Conservation (phyloP, 2,888 invertebrate genomes). For the Phragmatobia fuliginosa region DNA sequence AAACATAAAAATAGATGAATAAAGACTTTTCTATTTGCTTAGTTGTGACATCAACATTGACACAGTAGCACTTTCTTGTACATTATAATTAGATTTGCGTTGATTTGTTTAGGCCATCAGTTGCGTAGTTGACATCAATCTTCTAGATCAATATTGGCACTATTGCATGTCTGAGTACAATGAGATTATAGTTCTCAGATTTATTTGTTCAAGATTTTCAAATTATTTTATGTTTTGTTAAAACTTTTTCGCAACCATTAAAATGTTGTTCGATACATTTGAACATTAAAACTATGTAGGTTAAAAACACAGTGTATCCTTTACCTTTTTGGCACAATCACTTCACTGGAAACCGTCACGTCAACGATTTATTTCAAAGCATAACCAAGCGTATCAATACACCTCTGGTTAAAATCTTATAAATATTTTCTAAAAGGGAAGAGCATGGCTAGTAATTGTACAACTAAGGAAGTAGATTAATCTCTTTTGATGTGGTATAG, state of each 20-base stretch:
- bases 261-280: not conserved
- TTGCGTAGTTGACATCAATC: constrained; percentile 60
- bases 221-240: not conserved
- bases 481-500: no score
- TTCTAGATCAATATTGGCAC: constrained; percentile 69
- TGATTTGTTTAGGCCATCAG: constrained; percentile 57
- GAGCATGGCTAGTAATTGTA: not conserved
- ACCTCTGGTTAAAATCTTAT: not conserved
- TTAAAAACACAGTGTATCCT: not conserved
- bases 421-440: not conserved
- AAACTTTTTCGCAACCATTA: not conserved
- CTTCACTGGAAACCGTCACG: not conserved
- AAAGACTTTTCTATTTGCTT: constrained; percentile 53
- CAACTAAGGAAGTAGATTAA: no score
- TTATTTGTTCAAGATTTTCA: not conserved
- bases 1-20: constrained; percentile 54
- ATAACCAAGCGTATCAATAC: no score
- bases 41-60: constrained; percentile 73
- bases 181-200: constrained; percentile 46
- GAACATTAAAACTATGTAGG: not conserved
- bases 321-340: not conserved
- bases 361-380: no score
- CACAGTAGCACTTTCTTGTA: constrained; percentile 69
- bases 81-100: constrained; percentile 61
- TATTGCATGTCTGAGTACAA: constrained; percentile 37